These are phyloP conservation scores for Crenichthys baileyi DNA, from an alignment of 2,797 vertebrate genomes.

Conservation along the genomic window DNA sequence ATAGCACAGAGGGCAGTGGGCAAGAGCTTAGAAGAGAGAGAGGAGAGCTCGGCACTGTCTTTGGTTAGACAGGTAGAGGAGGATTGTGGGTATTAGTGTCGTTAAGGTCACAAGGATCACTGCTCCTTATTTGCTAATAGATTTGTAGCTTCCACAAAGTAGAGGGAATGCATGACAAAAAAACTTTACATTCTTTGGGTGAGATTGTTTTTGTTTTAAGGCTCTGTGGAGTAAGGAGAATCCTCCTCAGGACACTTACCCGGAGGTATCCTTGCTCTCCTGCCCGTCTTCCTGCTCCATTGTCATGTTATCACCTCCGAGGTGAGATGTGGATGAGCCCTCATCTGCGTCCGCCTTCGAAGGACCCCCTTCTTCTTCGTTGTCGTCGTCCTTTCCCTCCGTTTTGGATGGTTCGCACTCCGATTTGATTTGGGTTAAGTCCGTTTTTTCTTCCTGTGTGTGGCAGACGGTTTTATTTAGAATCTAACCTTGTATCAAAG, in stretches of 20 bases:
- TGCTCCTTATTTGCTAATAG: constrained; percentile 45
- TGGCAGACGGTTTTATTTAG: constrained; percentile 25
- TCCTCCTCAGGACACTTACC: constrained; percentile 75
- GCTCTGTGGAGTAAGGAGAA: constrained; percentile 38
- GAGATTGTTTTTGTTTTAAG: constrained; percentile 31
- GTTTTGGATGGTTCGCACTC: constrained; percentile 52
- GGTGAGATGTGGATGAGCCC: constrained; percentile 55
- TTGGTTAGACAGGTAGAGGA: constrained; percentile 63
- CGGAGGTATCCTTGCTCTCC: constrained; percentile 79
- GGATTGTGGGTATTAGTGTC: constrained; percentile 67
- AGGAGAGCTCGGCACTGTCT: constrained; percentile 43
- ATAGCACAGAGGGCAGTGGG: constrained; percentile 62
- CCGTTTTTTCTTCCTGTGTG: constrained; percentile 74
- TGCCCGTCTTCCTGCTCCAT: constrained; percentile 71
- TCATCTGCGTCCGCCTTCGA: constrained; percentile 70
- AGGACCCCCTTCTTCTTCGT: constrained; percentile 31
- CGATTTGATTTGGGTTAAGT: constrained; percentile 54
- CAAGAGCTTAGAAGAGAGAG: constrained; percentile 52
- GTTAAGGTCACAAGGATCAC: constrained; percentile 47
- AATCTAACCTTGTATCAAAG: not conserved
- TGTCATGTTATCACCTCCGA: constrained; percentile 56
- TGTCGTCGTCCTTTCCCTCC: constrained; percentile 44
- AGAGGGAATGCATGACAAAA: constrained; percentile 23
- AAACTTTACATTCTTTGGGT: constrained; percentile 15
- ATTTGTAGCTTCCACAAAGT: constrained; percentile 44